Evolutionary conservation across 2,797 vertebrate species (phyloP).

Genomic region (Erpetoichthys calabaricus): DNA sequence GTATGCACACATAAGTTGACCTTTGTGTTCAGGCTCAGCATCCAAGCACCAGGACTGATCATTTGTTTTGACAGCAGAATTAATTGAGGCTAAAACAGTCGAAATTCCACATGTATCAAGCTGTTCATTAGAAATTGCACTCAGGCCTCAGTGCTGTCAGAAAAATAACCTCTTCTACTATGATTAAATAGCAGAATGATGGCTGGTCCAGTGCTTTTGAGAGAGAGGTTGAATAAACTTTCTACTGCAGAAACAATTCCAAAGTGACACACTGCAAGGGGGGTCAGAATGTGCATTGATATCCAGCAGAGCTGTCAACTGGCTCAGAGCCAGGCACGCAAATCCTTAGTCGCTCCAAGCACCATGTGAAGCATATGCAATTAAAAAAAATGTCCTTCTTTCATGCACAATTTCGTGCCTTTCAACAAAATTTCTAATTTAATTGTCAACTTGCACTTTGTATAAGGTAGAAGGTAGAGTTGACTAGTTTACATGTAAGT

Average conservation of each 20-base stretch:
- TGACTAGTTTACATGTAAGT: too few relatives aligned
- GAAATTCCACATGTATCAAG: slow-evolving; percentile 76
- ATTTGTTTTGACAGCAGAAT: slow-evolving; percentile 91
- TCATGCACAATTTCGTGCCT: slow-evolving; percentile 57
- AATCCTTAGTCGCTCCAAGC: slow-evolving; percentile 46
- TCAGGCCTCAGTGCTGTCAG: slow-evolving; percentile 72
- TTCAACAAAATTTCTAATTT: slow-evolving; percentile 31
- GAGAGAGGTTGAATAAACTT: slow-evolving; percentile 92
- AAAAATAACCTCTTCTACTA: slow-evolving; percentile 67
- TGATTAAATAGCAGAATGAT: slow-evolving; percentile 75
- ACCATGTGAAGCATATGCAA: slow-evolving; percentile 65
- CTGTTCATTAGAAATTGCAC: slow-evolving; percentile 76
- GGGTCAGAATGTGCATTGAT: slow-evolving; percentile 67
- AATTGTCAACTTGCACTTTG: too few relatives aligned
- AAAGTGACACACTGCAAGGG: slow-evolving; percentile 72
- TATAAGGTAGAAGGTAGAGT: too few relatives aligned
- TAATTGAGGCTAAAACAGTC: slow-evolving; percentile 84
- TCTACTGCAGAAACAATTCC: slow-evolving; percentile 78
- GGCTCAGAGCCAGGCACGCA: slow-evolving; percentile 80
- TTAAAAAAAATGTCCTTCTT: slow-evolving; percentile 46
- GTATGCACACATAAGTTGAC: slow-evolving; percentile 63
- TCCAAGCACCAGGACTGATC: slow-evolving; percentile 55
- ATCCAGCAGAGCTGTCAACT: slow-evolving; percentile 90
- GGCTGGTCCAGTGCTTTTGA: slow-evolving; percentile 61
- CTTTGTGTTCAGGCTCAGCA: slow-evolving; percentile 56